Evolutionary conservation across 1,140 invertebrate species (phyloP).

Genomic region (Eriosoma lanigerum): DNA sequence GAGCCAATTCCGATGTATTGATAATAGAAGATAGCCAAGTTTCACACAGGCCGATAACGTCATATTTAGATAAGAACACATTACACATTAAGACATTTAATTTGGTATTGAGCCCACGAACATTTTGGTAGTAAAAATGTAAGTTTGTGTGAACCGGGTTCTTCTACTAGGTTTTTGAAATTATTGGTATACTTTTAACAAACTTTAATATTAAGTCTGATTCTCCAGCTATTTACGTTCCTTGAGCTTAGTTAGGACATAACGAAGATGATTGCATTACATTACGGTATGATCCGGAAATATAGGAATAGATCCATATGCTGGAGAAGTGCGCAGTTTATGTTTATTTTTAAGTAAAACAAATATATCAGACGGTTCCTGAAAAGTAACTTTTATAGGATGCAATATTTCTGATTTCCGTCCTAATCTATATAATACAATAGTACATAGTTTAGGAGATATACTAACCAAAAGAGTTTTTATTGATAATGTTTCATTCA

Average conservation of each 20-base stretch:
- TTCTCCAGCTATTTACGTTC: constrained; percentile 9
- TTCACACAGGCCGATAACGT: background rate
- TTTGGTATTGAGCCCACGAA: constrained; percentile 4
- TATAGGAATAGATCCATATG: background rate
- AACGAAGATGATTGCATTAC: constrained; percentile 7
- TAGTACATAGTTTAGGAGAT: background rate
- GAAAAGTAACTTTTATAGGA: constrained; percentile 1
- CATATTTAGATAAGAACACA: background rate
- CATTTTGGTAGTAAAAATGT: constrained; percentile 5
- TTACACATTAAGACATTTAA: constrained; percentile 15
- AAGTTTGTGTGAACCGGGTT: background rate
- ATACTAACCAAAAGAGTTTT: background rate
- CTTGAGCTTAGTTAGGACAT: background rate
- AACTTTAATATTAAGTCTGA: background rate
- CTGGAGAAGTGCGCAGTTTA: background rate
- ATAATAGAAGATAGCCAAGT: constrained; percentile 9
- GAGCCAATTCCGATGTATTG: constrained; percentile 10
- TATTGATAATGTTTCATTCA: background rate
- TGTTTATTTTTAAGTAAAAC: constrained; percentile 9
- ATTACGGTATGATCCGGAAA: constrained; percentile 2
- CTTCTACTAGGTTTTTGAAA: constrained; percentile 18
- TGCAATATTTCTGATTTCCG: background rate
- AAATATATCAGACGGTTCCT: background rate
- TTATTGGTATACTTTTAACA: constrained; percentile 18
- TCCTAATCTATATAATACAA: background rate